These are phyloP conservation scores for Tetramorium alpestre DNA, from an alignment of 1,140 invertebrate genomes.

Conservation along the genomic window DNA sequence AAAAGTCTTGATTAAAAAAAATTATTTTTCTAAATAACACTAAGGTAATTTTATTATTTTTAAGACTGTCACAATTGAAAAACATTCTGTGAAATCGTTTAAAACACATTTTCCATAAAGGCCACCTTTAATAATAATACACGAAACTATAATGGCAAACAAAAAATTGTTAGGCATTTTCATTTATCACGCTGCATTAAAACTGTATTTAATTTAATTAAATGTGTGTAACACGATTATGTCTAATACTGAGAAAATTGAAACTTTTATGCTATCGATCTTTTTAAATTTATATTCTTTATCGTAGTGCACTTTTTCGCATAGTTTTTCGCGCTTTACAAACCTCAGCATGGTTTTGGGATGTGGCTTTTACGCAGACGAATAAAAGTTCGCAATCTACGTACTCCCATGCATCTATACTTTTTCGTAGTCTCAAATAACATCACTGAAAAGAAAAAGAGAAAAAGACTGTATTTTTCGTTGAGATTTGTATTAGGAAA, in stretches of 20 bases:
- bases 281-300: constrained; percentile 14
- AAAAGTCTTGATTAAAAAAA: background rate
- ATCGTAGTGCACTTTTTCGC: background rate
- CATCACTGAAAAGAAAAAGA: background rate
- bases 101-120: background rate
- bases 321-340: background rate
- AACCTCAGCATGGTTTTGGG: background rate
- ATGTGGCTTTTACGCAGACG: background rate
- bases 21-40: background rate
- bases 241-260: background rate
- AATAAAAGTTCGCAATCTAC: constrained; percentile 29
- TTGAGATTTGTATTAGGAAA: background rate
- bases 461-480: background rate
- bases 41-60: background rate
- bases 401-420: background rate
- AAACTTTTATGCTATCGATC: background rate
- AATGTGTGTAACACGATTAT: background rate
- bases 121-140: background rate
- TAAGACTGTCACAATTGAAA: no score
- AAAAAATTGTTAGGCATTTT: background rate
- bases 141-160: background rate
- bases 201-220: background rate
- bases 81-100: background rate
- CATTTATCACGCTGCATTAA: background rate
- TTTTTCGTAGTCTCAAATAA: background rate